Evolutionary conservation across 2,888 invertebrate genomes (phyloP).

Genomic region (Eupelmus urozonus): DNA sequence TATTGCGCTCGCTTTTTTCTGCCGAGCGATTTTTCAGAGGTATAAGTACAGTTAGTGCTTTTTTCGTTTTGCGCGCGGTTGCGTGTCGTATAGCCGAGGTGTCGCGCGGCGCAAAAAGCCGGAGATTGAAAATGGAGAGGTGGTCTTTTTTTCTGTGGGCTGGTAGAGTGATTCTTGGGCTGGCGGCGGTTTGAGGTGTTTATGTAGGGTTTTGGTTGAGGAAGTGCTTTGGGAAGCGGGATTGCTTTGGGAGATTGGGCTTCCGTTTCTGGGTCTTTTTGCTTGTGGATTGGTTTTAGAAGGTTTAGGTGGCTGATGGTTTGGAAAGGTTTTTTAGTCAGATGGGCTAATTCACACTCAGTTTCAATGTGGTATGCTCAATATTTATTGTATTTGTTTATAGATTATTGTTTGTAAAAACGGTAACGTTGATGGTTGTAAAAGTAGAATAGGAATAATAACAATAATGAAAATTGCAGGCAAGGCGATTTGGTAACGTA

Average conservation of each 20-base stretch:
- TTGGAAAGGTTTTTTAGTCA: too few species aligned
- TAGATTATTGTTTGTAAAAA: too few species aligned
- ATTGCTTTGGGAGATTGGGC: background rate
- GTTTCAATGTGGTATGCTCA: too few species aligned
- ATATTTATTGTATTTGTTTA: too few species aligned
- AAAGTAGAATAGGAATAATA: background rate
- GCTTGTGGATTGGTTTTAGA: background rate
- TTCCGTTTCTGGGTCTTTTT: background rate
- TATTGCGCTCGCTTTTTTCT: too few species aligned
- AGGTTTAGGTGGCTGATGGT: too few species aligned
- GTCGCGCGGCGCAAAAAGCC: background rate
- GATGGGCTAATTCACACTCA: too few species aligned
- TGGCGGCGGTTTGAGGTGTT: background rate
- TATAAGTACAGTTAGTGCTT: too few species aligned
- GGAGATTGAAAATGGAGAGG: conserved; percentile 6
- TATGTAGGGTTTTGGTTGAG: background rate
- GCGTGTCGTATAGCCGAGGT: background rate
- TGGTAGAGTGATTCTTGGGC: background rate
- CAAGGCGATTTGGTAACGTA: too few species aligned
- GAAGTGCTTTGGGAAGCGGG: background rate
- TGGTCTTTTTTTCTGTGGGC: background rate
- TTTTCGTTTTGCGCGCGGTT: background rate
- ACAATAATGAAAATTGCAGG: background rate
- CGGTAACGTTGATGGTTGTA: too few species aligned
- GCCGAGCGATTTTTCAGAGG: too few species aligned